Percentiles rank a stretch among this genome's conserved stretches.
These are phyloP conservation scores for Cordylochernes scorpioides DNA, from an alignment of 2,888 invertebrate genomes.

Conservation along the genomic window DNA sequence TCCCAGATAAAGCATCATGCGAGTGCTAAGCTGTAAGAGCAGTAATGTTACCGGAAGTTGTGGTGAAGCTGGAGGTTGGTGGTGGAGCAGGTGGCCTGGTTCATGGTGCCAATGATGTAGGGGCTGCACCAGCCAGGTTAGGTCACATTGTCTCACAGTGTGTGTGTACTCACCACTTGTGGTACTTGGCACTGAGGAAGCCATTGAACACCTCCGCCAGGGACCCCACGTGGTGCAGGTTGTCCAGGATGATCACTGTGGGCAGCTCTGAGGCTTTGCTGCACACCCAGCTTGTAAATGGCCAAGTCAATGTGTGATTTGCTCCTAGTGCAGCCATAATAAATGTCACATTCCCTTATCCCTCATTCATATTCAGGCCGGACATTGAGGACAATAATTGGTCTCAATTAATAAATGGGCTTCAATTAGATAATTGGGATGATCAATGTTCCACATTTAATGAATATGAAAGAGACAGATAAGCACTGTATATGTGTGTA, in stretches of 20 bases:
- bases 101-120: conserved; percentile 83
- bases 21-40: too few relatives aligned
- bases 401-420: too few relatives aligned
- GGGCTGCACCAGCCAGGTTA: conserved; percentile 55
- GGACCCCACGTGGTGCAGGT: conserved; percentile 62
- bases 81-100: conserved; percentile 62
- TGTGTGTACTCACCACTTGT: conserved; percentile 26
- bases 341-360: too few relatives aligned
- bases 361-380: too few relatives aligned
- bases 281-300: too few relatives aligned
- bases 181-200: conserved; percentile 50
- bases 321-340: too few relatives aligned
- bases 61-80: conserved; percentile 81
- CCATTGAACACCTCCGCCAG: conserved; percentile 69
- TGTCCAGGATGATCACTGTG: conserved; percentile 74
- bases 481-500: conserved; percentile 34
- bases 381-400: too few relatives aligned
- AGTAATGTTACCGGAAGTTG: conserved; percentile 59
- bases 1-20: too few relatives aligned
- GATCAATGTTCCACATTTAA: too few relatives aligned
- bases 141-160: conserved; percentile 47
- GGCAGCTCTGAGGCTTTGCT: conserved; percentile 45
- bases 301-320: background rate
- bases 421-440: too few relatives aligned
- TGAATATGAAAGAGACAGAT: background rate